Evolutionary conservation across 1,140 invertebrate species (phyloP).

Genomic region (Plectrocnemia conspersa): DNA sequence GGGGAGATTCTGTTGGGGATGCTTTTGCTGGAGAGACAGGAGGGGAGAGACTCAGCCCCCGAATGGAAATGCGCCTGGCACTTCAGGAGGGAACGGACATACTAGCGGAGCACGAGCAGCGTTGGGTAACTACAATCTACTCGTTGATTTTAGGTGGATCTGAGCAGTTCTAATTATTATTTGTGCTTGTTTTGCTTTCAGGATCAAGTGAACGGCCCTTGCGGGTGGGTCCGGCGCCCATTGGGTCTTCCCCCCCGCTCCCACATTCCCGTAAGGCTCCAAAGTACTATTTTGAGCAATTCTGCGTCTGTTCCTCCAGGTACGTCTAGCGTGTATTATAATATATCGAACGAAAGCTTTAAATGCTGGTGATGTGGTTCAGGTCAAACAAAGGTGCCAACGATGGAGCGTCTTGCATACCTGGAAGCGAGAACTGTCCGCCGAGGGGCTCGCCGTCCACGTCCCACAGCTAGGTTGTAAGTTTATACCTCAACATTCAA

Average conservation of each 20-base stretch:
- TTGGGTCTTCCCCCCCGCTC: slow-evolving; percentile 40
- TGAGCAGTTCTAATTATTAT: background rate
- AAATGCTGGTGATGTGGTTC: background rate
- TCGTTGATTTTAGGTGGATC: background rate
- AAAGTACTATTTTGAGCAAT: slow-evolving; percentile 50
- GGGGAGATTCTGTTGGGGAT: slow-evolving; percentile 14
- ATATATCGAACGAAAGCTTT: slow-evolving; percentile 41
- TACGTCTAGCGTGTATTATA: slow-evolving; percentile 24
- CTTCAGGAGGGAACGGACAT: slow-evolving; percentile 52
- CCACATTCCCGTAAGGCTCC: slow-evolving; percentile 41
- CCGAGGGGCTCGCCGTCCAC: slow-evolving; percentile 51
- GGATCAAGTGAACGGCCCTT: slow-evolving; percentile 49
- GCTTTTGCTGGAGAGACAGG: slow-evolving; percentile 1
- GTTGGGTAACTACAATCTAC: slow-evolving; percentile 36
- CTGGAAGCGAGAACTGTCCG: slow-evolving; percentile 51
- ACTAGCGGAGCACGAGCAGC: slow-evolving; percentile 48
- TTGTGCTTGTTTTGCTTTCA: slow-evolving; percentile 41
- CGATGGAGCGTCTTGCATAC: slow-evolving; percentile 53
- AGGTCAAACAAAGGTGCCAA: slow-evolving; percentile 40
- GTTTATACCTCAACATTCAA: slow-evolving; percentile 11
- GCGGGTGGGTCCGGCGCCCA: slow-evolving; percentile 47
- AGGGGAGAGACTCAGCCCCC: slow-evolving; percentile 50
- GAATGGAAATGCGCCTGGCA: slow-evolving; percentile 58
- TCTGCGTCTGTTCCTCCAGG: slow-evolving; percentile 53
- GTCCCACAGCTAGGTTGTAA: slow-evolving; percentile 53